Base-by-base conservation (phyloP, 2,888 invertebrate genomes). In the Trisateles emortualis region DNA sequence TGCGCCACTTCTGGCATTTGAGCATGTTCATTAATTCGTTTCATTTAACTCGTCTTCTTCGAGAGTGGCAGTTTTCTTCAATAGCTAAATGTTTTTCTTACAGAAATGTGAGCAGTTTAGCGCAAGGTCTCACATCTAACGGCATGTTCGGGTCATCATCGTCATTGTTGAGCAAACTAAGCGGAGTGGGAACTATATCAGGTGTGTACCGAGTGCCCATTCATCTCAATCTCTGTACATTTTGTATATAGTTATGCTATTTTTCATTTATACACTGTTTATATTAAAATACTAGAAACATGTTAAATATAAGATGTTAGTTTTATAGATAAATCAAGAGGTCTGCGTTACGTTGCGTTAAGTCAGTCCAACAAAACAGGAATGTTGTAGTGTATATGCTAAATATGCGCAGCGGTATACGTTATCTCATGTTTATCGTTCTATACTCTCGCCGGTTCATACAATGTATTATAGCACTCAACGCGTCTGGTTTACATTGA, bases 121-220 rank as follows among this genome's bases (percentile, higher is more conserved):
- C 93, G 56, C 93, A 93, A 77, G 94, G 95, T 63, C 89, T 95
- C 56, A 94, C 95, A 33, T 94, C 95, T 42, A 96, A 95, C 74
- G 95, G 95, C 59, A 95, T 96, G 92, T 96, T 97, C 84, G 96
- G 96, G 61, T 96, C 96, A 11, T 95, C 96, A 68, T 94, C 98
- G 53, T 98, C 92, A 70, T 80, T 93, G 74, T 85, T 93, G 76
- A 93, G 92, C 86, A 93, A 93, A 82, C 84, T 93, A 57, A 88
- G 93, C 72, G 92, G 92, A 73, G 93, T 93, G 66, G 90, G 92
- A 68, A 84, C 89, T 64, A 93, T 93, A 83, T 91, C 92, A 88
- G 93, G 93, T 90, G 78, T 78, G 87, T 88, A 80, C 69, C 60
- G 38, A 29, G 55, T 46, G 35, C 42, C 36, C 59, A 43, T 52